Conservation (phyloP, 2,113 vertebrate species). For the Thymallus thymallus region DNA sequence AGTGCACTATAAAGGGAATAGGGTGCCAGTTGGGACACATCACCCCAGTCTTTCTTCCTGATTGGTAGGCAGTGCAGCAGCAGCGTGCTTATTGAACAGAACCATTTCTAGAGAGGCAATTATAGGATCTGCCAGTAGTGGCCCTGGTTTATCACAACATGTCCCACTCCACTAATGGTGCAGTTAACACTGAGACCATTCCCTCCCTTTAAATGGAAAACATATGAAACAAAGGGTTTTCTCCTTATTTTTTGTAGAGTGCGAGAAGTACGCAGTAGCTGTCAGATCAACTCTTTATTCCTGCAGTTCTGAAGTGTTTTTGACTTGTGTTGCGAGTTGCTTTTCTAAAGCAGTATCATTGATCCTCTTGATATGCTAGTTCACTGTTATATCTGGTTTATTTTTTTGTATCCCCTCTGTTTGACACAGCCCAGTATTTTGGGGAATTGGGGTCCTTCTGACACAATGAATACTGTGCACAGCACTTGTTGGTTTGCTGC, state of each 20-base stretch:
- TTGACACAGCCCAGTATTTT: neutral
- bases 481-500: no score
- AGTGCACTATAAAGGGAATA: neutral
- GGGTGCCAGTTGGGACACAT: neutral
- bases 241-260: no score
- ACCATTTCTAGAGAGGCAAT: constrained; percentile 47
- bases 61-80: constrained; percentile 43
- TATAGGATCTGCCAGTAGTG: constrained; percentile 50
- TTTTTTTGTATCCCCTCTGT: neutral
- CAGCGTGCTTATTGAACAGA: constrained; percentile 50
- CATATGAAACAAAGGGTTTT: neutral
- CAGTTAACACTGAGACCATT: constrained; percentile 43
- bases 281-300: no score
- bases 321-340: neutral
- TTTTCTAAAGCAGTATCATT: neutral
- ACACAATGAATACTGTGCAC: neutral
- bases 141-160: constrained; percentile 45
- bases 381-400: no score
- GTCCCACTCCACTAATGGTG: constrained; percentile 35
- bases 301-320: neutral
- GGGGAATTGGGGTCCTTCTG: neutral
- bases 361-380: neutral
- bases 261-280: no score
- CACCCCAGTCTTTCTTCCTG: constrained; percentile 14
- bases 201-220: constrained; percentile 25